Conservation (phyloP, 23 tunicate genomes). For the Trididemnum miniatum region DNA sequence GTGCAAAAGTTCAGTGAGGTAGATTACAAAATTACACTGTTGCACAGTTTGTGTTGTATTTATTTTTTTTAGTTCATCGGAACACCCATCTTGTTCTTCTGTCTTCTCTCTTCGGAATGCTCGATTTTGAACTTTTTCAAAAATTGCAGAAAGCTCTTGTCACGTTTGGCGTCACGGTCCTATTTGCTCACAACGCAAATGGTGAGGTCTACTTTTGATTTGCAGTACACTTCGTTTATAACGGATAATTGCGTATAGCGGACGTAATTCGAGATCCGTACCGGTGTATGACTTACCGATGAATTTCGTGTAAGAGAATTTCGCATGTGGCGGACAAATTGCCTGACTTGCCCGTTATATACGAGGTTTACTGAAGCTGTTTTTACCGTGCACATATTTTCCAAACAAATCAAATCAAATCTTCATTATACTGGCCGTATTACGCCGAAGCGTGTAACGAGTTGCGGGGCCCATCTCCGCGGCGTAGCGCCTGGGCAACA, state of each 20-base stretch:
- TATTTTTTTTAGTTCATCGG: conserved; percentile 35
- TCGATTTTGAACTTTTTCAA: conserved; percentile 21
- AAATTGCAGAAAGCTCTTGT: conserved; percentile 9
- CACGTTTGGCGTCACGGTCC: conserved; percentile 14
- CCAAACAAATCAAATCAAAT: neutral
- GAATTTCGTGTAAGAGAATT: no score
- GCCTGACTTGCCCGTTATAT: no score
- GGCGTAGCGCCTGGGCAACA: neutral
- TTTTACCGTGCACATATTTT: neutral
- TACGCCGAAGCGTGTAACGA: neutral
- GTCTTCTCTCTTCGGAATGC: conserved; percentile 9
- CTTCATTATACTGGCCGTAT: neutral
- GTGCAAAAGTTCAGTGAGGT: no score
- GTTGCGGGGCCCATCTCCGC: neutral
- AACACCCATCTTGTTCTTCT: conserved; percentile 29
- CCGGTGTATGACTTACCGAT: no score
- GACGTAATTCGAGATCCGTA: no score
- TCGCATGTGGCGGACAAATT: no score
- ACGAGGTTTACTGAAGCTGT: no score
- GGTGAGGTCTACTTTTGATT: no score
- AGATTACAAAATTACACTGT: no score
- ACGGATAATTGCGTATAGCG: no score
- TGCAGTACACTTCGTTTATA: no score
- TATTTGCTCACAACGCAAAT: conserved; percentile 33
- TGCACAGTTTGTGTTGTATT: neutral